These are phyloP conservation scores for Eledona agricola DNA, from an alignment of 2,888 invertebrate genomes.

Conservation along the genomic window DNA sequence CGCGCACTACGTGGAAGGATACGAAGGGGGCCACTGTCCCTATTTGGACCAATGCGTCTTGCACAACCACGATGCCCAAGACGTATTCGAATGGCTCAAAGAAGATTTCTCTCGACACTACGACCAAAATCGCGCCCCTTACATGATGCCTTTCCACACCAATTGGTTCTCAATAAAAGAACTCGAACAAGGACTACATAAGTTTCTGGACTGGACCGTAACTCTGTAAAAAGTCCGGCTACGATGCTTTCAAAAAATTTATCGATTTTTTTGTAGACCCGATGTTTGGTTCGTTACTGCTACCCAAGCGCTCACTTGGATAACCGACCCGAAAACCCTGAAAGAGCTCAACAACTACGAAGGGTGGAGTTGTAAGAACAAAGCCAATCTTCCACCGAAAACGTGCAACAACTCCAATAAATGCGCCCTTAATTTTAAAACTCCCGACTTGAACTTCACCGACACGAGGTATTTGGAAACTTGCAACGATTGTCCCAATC, in stretches of 20 bases:
- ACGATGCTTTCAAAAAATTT: slow-evolving; percentile 1
- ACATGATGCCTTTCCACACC: slow-evolving; percentile 96
- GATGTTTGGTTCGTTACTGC: slow-evolving; percentile 89
- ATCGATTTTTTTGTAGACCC: slow-evolving; percentile 65
- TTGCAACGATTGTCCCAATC: slow-evolving; percentile 84
- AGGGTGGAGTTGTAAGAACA: slow-evolving; percentile 81
- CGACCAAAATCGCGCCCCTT: slow-evolving; percentile 87
- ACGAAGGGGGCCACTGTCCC: slow-evolving; percentile 91
- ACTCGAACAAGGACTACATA: slow-evolving; percentile 81
- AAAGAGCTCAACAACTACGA: slow-evolving; percentile 77
- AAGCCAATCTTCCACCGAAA: slow-evolving; percentile 73
- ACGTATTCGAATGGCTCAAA: slow-evolving; percentile 87
- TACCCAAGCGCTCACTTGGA: slow-evolving; percentile 90
- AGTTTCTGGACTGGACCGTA: slow-evolving; percentile 84
- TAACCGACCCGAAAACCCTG: slow-evolving; percentile 82
- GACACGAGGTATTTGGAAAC: slow-evolving; percentile 89
- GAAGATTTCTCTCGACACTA: slow-evolving; percentile 88
- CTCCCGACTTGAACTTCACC: slow-evolving; percentile 78
- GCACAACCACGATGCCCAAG: slow-evolving; percentile 79
- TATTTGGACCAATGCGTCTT: slow-evolving; percentile 92
- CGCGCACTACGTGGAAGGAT: slow-evolving; percentile 87
- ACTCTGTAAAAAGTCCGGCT: slow-evolving; percentile 72
- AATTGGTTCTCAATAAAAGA: slow-evolving; percentile 95
- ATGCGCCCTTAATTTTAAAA: slow-evolving; percentile 83
- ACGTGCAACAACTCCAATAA: slow-evolving; percentile 85